phyloP scores from a whole-genome alignment of 2,113 vertebrate species.

The Tympanuchus pallidicinctus region DNA sequence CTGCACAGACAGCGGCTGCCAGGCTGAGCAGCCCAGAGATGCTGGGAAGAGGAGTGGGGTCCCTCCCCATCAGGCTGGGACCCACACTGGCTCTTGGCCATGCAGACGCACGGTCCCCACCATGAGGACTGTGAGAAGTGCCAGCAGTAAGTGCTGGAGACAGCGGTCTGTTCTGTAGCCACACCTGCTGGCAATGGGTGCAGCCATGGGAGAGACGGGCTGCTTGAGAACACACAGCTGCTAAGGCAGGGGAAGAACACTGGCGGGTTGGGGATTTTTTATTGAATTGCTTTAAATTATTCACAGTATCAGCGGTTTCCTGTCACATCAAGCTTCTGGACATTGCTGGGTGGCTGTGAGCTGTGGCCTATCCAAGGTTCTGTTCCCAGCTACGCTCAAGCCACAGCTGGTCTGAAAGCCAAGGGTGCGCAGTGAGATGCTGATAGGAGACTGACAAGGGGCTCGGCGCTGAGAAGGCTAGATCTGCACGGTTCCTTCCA shows the following conservation, averaged over 20 bases:
- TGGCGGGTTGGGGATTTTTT: neutral
- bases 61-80: neutral
- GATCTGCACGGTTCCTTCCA: neutral
- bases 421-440: neutral
- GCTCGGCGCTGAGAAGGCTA: neutral
- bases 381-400: conserved; percentile 31
- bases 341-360: conserved; percentile 26
- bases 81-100: rapidly evolving
- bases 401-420: conserved; percentile 16
- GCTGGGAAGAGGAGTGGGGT: neutral
- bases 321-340: conserved; percentile 65
- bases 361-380: conserved; percentile 35
- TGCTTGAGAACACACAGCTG: neutral
- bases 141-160: neutral
- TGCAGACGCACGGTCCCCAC: neutral
- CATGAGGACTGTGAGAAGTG: rapidly evolving
- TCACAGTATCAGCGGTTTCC: conserved; percentile 57
- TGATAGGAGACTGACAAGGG: neutral
- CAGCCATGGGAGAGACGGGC: neutral
- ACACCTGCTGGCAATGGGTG: neutral
- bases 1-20: conserved; percentile 30
- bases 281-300: conserved; percentile 28
- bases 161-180: neutral
- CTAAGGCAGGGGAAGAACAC: neutral
- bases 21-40: conserved; percentile 43